These are phyloP conservation scores for Pelobates fuscus DNA, from an alignment of 2,113 vertebrate species.

Conservation along the genomic window DNA sequence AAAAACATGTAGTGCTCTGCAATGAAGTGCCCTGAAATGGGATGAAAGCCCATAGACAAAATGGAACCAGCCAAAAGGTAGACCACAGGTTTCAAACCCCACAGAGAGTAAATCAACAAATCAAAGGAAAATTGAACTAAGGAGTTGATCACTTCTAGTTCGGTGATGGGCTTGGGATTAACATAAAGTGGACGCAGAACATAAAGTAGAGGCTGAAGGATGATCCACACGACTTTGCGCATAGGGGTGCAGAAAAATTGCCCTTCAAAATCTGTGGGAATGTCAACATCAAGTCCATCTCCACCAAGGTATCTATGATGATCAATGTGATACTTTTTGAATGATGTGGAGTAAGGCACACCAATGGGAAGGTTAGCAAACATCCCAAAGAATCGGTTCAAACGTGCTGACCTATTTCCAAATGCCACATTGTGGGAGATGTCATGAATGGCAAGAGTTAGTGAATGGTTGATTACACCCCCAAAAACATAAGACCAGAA, in stretches of 20 bases:
- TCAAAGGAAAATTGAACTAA: slow-evolving; percentile 77
- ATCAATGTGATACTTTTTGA: slow-evolving; percentile 98
- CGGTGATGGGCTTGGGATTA: slow-evolving; percentile 86
- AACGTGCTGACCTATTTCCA: slow-evolving; percentile 77
- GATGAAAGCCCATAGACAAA: slow-evolving; percentile 91
- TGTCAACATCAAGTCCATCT: slow-evolving; percentile 86
- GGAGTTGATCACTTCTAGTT: slow-evolving; percentile 83
- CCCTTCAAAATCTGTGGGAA: slow-evolving; percentile 88
- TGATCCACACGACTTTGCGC: slow-evolving; percentile 89
- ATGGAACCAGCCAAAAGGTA: slow-evolving; percentile 88
- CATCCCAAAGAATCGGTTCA: slow-evolving; percentile 93
- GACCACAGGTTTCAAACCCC: slow-evolving; percentile 86
- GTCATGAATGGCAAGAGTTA: slow-evolving; percentile 95
- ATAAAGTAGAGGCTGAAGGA: slow-evolving; percentile 89
- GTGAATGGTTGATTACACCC: slow-evolving; percentile 92
- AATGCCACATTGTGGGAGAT: slow-evolving; percentile 97
- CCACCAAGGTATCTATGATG: slow-evolving; percentile 96
- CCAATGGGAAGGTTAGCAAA: slow-evolving; percentile 94
- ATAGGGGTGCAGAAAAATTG: slow-evolving; percentile 90
- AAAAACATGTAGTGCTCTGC: slow-evolving; percentile 97
- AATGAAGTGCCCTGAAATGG: slow-evolving; percentile 96
- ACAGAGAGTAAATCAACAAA: slow-evolving; percentile 75
- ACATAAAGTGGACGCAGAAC: slow-evolving; percentile 83
- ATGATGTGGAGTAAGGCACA: slow-evolving; percentile 89
- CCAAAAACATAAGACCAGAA: slow-evolving; percentile 95